A percentile compares a stretch with the other conserved stretches of the same genome.
Evolutionary conservation across 2,888 invertebrate species (phyloP).

Genomic region (Amblyjoppa proteus): DNA sequence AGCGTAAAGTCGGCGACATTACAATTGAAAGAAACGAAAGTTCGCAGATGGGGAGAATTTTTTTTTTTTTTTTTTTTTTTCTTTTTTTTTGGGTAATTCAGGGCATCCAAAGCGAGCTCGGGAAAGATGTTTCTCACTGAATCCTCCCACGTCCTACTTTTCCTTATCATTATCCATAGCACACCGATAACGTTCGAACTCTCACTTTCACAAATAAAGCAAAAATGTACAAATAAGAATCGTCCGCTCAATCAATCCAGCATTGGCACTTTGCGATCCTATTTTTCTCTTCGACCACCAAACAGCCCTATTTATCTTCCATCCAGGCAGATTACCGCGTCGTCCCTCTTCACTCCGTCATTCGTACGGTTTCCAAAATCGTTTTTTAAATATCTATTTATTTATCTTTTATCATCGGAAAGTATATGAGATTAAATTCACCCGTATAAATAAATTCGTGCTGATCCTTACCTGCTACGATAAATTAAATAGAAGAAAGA

Average conservation of each 20-base stretch:
- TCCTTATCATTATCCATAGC: neutral
- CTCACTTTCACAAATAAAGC: neutral
- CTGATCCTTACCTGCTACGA: conserved; percentile 60
- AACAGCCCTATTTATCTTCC: neutral
- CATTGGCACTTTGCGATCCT: conserved; percentile 6
- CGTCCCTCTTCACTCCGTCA: neutral
- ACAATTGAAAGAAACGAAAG: neutral
- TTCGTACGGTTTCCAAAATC: neutral
- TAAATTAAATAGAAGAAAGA: conserved; percentile 54
- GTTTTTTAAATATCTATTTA: neutral
- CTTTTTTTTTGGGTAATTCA: neutral
- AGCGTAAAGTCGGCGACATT: neutral
- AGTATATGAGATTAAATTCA: neutral
- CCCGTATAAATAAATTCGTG: conserved; percentile 23
- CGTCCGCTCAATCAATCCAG: neutral
- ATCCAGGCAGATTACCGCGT: neutral
- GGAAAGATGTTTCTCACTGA: neutral
- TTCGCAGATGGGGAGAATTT: neutral
- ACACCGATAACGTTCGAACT: conserved; percentile 16
- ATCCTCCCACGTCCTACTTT: conserved; percentile 21
- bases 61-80: neutral
- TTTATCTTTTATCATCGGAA: neutral
- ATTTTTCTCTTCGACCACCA: neutral
- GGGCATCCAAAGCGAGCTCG: neutral
- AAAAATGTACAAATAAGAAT: neutral